Evolutionary conservation across 2,888 invertebrate species (phyloP), one percentile per base, ranked within the genome.

Genomic region (Xylophagus ater): DNA sequence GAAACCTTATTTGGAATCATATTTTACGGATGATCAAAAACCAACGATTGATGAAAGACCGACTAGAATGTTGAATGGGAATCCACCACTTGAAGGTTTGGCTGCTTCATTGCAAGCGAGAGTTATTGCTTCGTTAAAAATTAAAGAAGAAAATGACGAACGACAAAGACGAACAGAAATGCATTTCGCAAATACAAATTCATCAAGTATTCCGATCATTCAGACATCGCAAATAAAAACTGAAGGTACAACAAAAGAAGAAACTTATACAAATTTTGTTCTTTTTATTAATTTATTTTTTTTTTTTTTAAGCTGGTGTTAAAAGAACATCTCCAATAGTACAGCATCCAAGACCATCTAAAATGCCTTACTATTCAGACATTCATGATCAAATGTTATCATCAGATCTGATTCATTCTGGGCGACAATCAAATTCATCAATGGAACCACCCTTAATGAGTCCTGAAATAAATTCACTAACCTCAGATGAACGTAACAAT

Each of bases 101-200:
- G 87, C 88, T 17, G 87, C 86, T 35, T 84, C 84, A 39, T 64
- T 87, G 46, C 86, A 86, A 58, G 83, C 82, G 42, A 74, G 85
- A 50, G 81, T 86, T 49, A 69, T 86, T 38, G 76, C 76, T 31
- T 71, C 68, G 51, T 75, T 71, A 67, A 73, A 73, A 56, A 73
- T 71, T 39, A 72, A 71, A 45, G 66, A 62, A 52, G 71, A 69
- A 52, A 60, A 56, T 38, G 66, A 63, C 45, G 62, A 61, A 42
- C 56, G 62, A n/a, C 61, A 62, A 45, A 53, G 59, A 18, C 54
- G 62, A 2, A 57, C 60, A 0, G 61, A 60, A 12, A 54, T 58
- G 14, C 54, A 57, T 4, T 43, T 39, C 51, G 55, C 2, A 47
- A 24, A n/a, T 29, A 29, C 32, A n/a, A 23, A n/a, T 19, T 30